Conservation (phyloP, 1,140 invertebrate genomes). For the Nephotettix cincticeps region DNA sequence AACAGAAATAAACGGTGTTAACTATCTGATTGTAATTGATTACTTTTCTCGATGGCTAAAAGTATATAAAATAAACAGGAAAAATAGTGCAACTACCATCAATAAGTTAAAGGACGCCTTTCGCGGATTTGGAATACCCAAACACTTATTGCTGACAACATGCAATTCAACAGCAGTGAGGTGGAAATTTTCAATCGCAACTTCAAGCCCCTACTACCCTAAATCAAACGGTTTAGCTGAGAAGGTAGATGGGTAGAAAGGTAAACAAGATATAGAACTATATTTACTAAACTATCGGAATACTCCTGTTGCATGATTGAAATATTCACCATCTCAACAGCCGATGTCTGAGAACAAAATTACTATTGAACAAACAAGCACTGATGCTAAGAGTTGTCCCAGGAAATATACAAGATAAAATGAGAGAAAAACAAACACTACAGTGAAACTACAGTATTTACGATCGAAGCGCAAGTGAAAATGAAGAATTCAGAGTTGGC, state of each 20-base stretch:
- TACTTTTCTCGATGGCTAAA: conserved; percentile 50
- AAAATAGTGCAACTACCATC: conserved; percentile 38
- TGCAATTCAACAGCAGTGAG: no score
- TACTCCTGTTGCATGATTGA: background rate
- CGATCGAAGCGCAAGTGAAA: no score
- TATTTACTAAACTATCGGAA: background rate
- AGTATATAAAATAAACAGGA: conserved; percentile 46
- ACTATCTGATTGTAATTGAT: conserved; percentile 34
- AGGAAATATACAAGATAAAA: no score
- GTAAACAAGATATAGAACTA: no score
- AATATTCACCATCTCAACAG: background rate
- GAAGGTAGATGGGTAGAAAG: conserved; percentile 9
- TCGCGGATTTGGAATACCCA: conserved; percentile 30
- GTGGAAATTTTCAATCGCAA: no score
- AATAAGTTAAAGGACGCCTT: background rate
- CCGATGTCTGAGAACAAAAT: no score
- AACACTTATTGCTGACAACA: conserved; percentile 47
- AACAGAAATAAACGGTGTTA: conserved; percentile 9
- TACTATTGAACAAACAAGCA: no score
- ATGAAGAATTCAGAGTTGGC: no score
- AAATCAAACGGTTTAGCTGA: background rate
- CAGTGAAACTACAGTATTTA: no score
- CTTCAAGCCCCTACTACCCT: no score
- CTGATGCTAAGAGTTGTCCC: no score
- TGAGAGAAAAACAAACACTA: no score